Conservation (phyloP, 2,113 vertebrate species). For the Salminus brasiliensis region DNA sequence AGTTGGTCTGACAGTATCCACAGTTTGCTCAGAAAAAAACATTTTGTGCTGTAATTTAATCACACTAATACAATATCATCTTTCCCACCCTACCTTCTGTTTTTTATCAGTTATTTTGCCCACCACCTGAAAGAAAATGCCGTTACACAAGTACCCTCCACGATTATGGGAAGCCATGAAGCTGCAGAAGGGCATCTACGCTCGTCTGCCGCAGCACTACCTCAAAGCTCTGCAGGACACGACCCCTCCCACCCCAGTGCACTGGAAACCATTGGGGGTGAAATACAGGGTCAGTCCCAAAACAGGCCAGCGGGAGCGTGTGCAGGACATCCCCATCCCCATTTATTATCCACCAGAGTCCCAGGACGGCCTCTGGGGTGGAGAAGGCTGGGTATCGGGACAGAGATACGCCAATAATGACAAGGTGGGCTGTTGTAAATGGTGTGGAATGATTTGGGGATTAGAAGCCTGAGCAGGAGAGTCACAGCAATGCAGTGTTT, state of each 20-base stretch:
- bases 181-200: constrained; percentile 81
- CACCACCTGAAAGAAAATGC: constrained; percentile 72
- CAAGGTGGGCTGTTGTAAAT: constrained; percentile 79
- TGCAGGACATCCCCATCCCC: constrained; percentile 88
- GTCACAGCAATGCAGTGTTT: not conserved
- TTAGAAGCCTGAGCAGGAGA: not conserved
- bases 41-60: no score
- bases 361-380: constrained; percentile 89
- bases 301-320: constrained; percentile 80
- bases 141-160: constrained; percentile 81
- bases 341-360: constrained; percentile 82
- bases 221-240: constrained; percentile 74
- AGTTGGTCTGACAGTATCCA: no score
- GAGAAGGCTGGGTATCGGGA: constrained; percentile 88
- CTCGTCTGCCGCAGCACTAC: constrained; percentile 87
- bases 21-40: no score
- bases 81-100: not conserved
- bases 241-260: constrained; percentile 78
- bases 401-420: constrained; percentile 83
- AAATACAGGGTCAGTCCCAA: constrained; percentile 75
- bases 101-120: constrained; percentile 39
- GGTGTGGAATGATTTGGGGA: not conserved
- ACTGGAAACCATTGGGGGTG: constrained; percentile 83
- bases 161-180: constrained; percentile 82
- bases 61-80: no score